Conservation (phyloP, 2,888 invertebrate species). For the Lacanobia wlatinum region DNA sequence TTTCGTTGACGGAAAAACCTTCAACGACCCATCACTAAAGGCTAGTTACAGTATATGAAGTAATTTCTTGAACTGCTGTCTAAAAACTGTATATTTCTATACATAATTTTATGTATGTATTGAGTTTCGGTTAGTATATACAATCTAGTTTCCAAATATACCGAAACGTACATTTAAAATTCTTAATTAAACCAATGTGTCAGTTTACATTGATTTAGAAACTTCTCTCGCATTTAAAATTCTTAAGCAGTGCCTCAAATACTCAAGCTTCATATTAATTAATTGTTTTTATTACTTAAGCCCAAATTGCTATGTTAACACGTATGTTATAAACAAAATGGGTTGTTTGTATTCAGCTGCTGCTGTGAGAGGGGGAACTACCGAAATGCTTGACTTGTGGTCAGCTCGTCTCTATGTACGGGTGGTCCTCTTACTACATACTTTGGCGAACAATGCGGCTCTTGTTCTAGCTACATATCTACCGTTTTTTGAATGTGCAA, state of each 20-base stretch:
- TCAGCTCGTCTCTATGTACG: conserved; percentile 28
- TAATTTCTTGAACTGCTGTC: not conserved
- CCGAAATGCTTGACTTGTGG: conserved; percentile 23
- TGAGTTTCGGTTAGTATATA: conserved; percentile 4
- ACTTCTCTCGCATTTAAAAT: conserved; percentile 37
- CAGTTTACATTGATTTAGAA: conserved; percentile 28
- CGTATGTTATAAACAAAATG: conserved; percentile 51
- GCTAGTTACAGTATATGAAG: too few relatives aligned
- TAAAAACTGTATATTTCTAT: not conserved
- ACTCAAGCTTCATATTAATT: conserved; percentile 53
- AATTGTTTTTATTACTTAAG: conserved; percentile 55
- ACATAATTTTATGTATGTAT: not conserved
- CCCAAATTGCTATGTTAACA: conserved; percentile 49
- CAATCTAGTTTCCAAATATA: not conserved
- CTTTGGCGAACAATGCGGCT: conserved; percentile 30
- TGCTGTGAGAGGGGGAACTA: conserved; percentile 38
- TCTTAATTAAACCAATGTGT: conserved; percentile 14
- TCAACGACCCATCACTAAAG: too few relatives aligned
- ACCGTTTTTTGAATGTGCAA: conserved; percentile 24
- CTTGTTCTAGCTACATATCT: conserved; percentile 46
- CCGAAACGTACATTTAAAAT: conserved; percentile 22
- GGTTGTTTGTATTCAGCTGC: conserved; percentile 54
- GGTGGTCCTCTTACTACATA: conserved; percentile 43
- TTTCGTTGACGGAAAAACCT: too few relatives aligned
- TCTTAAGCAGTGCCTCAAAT: conserved; percentile 35